Evolutionary conservation across 2,888 invertebrate genomes (phyloP).

Genomic region (Elgonia sp.): DNA sequence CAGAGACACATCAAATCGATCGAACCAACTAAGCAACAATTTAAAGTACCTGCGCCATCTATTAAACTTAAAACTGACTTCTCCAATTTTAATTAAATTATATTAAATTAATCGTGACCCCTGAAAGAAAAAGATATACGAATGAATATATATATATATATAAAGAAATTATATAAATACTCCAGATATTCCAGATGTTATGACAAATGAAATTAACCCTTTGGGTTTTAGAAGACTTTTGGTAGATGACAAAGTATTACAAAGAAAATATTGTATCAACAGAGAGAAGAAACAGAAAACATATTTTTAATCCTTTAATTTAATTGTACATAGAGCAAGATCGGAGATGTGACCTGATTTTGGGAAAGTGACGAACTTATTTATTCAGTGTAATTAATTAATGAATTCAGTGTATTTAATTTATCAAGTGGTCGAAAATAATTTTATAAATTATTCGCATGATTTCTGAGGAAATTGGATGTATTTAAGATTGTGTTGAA

Average conservation of each 20-base stretch:
- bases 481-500: conserved; percentile 48
- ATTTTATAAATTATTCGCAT: conserved; percentile 44
- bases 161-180: background rate
- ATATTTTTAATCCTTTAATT: conserved; percentile 58
- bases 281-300: too few relatives aligned
- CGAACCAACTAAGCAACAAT: conserved; percentile 84
- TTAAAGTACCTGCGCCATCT: conserved; percentile 89
- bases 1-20: conserved; percentile 87
- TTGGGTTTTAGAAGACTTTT: too few relatives aligned
- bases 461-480: conserved; percentile 8
- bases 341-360: too few relatives aligned
- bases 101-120: background rate
- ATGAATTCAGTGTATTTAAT: background rate
- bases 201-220: too few relatives aligned
- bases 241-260: too few relatives aligned
- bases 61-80: conserved; percentile 98
- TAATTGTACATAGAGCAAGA: conserved; percentile 55
- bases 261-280: too few relatives aligned
- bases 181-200: too few relatives aligned
- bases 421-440: conserved; percentile 9
- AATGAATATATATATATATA: background rate
- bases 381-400: too few relatives aligned
- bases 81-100: conserved; percentile 93
- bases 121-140: conserved; percentile 4
- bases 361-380: too few relatives aligned